Evolutionary conservation across 2,888 invertebrate genomes (phyloP).

Genomic region (Coleophora deauratella): DNA sequence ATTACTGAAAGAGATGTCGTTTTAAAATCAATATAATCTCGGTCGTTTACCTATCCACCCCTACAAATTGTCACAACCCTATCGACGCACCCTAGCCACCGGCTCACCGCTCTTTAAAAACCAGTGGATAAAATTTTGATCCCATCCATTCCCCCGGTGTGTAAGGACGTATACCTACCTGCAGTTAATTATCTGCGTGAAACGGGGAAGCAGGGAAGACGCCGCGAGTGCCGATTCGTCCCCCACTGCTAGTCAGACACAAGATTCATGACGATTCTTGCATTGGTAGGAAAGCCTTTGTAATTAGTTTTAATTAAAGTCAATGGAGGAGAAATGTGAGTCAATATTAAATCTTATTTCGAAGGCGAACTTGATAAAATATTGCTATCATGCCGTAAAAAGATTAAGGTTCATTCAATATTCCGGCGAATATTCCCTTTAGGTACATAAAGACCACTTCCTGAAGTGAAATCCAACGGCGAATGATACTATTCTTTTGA

Average conservation of each 20-base stretch:
- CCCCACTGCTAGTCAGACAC: constrained; percentile 37
- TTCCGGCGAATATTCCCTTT: no score
- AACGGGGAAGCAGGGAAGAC: constrained; percentile 52
- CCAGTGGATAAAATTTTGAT: constrained; percentile 62
- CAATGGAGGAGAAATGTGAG: constrained; percentile 38
- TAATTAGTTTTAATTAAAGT: constrained; percentile 69
- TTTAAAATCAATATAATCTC: constrained; percentile 67
- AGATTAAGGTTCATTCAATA: background rate
- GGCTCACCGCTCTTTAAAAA: constrained; percentile 56
- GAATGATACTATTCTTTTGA: no score
- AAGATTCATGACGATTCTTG: constrained; percentile 39
- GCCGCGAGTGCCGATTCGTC: constrained; percentile 53
- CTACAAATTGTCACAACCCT: constrained; percentile 62
- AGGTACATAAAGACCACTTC: no score
- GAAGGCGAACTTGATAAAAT: background rate
- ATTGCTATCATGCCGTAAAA: no score
- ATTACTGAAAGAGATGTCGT: constrained; percentile 41
- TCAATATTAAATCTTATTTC: constrained; percentile 20
- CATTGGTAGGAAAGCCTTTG: constrained; percentile 47
- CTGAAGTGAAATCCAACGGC: no score
- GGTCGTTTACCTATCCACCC: constrained; percentile 62
- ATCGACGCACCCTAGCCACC: constrained; percentile 42
- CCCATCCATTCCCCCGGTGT: constrained; percentile 42
- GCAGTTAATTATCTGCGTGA: constrained; percentile 67
- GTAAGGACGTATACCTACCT: constrained; percentile 57